A percentile compares a stretch with the other conserved stretches of the same genome.
Conservation (phyloP, 1,140 invertebrate genomes). For the Brachionus asplanchnoidis region DNA sequence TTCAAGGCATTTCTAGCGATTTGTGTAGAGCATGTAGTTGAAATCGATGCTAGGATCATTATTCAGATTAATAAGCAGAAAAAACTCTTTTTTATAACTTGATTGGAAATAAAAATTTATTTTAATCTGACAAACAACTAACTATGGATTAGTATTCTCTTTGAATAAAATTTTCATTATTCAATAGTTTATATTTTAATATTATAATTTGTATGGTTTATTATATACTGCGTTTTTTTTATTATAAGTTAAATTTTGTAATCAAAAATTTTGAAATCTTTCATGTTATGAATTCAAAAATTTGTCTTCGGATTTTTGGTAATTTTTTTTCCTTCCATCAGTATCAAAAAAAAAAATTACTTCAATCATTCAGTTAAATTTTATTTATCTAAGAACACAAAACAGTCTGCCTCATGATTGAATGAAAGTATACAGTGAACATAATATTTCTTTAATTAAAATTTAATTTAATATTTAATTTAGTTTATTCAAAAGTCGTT, state of each 20-base stretch:
- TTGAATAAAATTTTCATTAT: neutral
- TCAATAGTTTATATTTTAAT: slow-evolving; percentile 13
- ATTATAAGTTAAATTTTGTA: neutral
- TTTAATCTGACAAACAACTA: neutral
- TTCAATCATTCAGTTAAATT: no score
- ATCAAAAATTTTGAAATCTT: neutral
- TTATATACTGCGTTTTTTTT: neutral
- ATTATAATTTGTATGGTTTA: slow-evolving; percentile 19
- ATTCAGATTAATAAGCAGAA: neutral
- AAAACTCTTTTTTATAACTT: neutral
- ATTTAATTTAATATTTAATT: neutral
- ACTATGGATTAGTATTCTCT: neutral
- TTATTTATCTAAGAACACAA: no score
- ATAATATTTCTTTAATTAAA: neutral
- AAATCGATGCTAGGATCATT: neutral
- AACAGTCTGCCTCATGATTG: neutral
- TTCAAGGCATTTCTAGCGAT: neutral
- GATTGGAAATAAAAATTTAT: neutral
- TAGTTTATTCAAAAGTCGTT: neutral
- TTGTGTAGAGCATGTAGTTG: neutral
- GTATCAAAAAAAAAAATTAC: no score
- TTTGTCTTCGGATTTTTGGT: neutral
- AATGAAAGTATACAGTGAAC: neutral
- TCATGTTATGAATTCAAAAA: neutral
- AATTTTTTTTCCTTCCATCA: neutral